Evolutionary conservation across 2,113 vertebrate genomes (phyloP).

Genomic region (Okapia johnstoni): DNA sequence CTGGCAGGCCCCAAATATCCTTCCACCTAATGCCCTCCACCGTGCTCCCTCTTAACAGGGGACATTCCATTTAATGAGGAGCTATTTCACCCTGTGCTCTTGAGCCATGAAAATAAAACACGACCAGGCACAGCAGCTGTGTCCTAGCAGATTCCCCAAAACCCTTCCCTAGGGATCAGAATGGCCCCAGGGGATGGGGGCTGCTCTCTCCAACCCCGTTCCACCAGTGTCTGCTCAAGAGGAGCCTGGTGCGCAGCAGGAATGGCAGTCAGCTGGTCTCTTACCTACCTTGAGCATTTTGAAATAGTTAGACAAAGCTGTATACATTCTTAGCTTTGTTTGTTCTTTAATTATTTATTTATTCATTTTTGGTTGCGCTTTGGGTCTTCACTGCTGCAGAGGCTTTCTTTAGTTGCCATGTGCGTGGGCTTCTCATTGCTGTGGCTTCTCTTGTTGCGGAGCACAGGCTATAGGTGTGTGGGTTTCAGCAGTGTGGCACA

Average conservation of each 20-base stretch:
- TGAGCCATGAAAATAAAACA: background rate
- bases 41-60: rapidly evolving
- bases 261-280: background rate
- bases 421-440: background rate
- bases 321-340: background rate
- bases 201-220: background rate
- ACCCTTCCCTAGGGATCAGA: background rate
- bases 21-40: background rate
- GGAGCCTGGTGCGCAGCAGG: rapidly evolving
- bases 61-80: background rate
- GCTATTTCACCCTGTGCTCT: background rate
- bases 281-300: background rate
- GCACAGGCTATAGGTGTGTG: background rate
- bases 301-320: background rate
- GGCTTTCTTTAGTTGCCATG: background rate
- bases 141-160: background rate
- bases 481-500: background rate
- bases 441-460: background rate
- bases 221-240: background rate
- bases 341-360: background rate
- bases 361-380: background rate
- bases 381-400: background rate
- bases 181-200: no score
- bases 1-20: background rate
- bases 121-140: background rate